A percentile compares a stretch with the other conserved stretches of the same genome.
phyloP scores from a whole-genome alignment of 2,113 vertebrate genomes.

The Amphilophus citrinellus region DNA sequence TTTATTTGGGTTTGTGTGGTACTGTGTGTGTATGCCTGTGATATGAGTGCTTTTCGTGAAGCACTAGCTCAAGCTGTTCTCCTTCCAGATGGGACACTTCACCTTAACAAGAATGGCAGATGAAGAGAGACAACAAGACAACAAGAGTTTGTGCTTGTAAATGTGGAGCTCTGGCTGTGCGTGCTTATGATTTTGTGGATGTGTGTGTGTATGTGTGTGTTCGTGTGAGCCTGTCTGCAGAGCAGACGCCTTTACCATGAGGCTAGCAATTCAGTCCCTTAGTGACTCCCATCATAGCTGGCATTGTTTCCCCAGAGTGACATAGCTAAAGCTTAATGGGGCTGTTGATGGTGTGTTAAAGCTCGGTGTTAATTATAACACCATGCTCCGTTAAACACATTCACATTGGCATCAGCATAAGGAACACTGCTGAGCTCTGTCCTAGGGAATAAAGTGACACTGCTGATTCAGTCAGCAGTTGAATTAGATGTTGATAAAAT shows the following conservation, averaged over 20 bases:
- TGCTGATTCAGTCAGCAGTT: constrained; percentile 48
- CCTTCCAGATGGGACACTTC: constrained; percentile 60
- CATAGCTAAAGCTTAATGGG: constrained; percentile 67
- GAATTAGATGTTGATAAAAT: constrained; percentile 4
- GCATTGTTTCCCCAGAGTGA: constrained; percentile 67
- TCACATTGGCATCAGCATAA: constrained; percentile 58
- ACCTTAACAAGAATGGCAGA: constrained; percentile 57
- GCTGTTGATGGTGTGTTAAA: constrained; percentile 68
- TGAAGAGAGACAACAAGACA: constrained; percentile 35
- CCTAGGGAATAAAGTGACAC: constrained; percentile 20
- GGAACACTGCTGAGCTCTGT: constrained; percentile 27
- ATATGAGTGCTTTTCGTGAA: constrained; percentile 26
- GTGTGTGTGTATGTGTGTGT: not conserved
- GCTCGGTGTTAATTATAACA: constrained; percentile 74
- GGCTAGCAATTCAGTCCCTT: constrained; percentile 21
- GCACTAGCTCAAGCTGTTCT: constrained; percentile 54
- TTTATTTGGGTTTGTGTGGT: not conserved
- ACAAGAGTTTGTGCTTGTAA: constrained; percentile 30
- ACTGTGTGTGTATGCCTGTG: not conserved
- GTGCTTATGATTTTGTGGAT: not conserved
- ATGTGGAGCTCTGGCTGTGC: constrained; percentile 20
- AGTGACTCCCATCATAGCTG: constrained; percentile 51
- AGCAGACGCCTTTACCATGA: constrained; percentile 24
- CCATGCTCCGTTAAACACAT: constrained; percentile 64
- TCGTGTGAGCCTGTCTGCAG: not conserved